Base-by-base conservation (phyloP, 2,113 vertebrate species). In the Leptodactylus fuscus region DNA sequence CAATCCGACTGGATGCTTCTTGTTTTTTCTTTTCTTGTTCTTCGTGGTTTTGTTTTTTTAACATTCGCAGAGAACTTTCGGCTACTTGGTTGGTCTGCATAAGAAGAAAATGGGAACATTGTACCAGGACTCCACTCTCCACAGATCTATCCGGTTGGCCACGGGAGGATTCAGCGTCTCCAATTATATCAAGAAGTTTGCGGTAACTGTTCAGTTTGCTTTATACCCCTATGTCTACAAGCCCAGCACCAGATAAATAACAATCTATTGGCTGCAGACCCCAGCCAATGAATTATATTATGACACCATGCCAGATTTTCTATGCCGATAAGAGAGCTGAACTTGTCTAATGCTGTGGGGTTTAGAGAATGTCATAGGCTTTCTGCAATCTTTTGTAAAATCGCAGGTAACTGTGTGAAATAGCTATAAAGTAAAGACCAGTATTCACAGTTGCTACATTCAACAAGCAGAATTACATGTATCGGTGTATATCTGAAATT, bases 91-190 rank as follows among this genome's bases (percentile, higher is more conserved):
- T 74, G 76, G 81, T 48, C 55, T 65, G 27, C 51, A 38, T 44
- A 87, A 74, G 65, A n/a, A 82, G 81, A 90, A 90, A 71, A 95
- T 95, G 95, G 93, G 94, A 88, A 94, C 94, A 24, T 92, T 94
- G 9, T 92, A 91, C 79, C 93, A 91, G 3, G 58, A 88, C 18
- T 89, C 87, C 32, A 78, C 93, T 7, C 88, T 93, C 81, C 88
- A 86, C 87, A 88, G 92, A 81, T 91, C 92, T 13, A 88, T 92
- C 4, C 88, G 89, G 71, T 89, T 94, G 86, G 90, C 91, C 87
- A 87, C 93, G 87, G 93, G 93, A 84, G 95, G 94, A 87, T 95
- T 93, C 85, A 92, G 89, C 77, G 94, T 94, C 4, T 94, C 95
- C 0, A 93, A 94, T 91, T 95, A 94, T 91, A 90, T 92, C 46